These are phyloP conservation scores for Lophotriccus pileatus DNA, from an alignment of 2,797 vertebrate species.

Conservation along the genomic window DNA sequence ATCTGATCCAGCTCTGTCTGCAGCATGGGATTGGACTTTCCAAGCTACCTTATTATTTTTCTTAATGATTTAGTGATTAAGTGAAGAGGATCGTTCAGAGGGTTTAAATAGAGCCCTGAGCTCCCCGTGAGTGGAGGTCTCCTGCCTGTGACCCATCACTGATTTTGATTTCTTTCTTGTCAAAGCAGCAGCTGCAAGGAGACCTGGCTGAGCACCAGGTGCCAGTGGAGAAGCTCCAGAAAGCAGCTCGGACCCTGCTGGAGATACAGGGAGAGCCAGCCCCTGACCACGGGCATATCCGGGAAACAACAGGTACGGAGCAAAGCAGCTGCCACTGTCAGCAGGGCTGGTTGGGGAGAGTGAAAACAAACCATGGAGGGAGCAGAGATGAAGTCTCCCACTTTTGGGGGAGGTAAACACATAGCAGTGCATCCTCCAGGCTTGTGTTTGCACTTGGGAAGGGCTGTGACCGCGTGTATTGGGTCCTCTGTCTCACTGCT, in stretches of 20 bases:
- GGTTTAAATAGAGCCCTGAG: neutral
- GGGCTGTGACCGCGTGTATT: fast-evolving
- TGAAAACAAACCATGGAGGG: neutral
- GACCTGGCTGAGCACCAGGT: constrained; percentile 90
- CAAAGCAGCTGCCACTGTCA: fast-evolving
- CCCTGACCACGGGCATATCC: constrained; percentile 80
- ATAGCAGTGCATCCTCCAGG: fast-evolving
- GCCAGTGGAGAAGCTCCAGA: constrained; percentile 90
- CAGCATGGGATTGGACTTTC: neutral
- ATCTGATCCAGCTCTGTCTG: neutral
- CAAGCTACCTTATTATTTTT: neutral
- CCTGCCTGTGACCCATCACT: neutral
- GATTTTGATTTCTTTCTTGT: neutral
- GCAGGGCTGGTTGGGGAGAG: neutral
- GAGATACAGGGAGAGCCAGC: constrained; percentile 84
- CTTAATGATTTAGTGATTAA: neutral
- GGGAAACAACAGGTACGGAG: constrained; percentile 83
- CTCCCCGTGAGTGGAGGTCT: fast-evolving
- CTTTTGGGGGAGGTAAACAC: neutral
- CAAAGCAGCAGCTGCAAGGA: constrained; percentile 86
- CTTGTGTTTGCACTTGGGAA: fast-evolving
- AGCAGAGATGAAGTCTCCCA: fast-evolving
- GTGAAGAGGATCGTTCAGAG: neutral
- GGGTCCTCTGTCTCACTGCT: fast-evolving
- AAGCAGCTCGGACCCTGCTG: constrained; percentile 83